Conservation (phyloP, 2,113 vertebrate genomes). For the Addax nasomaculatus region DNA sequence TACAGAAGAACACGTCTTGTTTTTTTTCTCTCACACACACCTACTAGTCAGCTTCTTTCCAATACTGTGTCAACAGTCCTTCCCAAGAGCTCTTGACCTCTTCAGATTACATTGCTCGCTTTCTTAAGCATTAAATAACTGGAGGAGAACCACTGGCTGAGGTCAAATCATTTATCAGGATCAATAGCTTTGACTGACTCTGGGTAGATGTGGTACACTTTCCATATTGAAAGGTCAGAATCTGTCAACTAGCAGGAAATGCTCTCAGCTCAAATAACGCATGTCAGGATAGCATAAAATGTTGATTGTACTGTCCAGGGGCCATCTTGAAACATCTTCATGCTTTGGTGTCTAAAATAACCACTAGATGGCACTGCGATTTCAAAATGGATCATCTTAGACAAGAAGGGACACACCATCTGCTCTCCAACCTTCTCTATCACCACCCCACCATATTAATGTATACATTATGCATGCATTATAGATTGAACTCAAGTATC, state of each 20-base stretch:
- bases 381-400: slow-evolving; percentile 55
- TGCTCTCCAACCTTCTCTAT: neutral
- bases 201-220: slow-evolving; percentile 28
- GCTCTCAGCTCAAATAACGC: slow-evolving; percentile 7
- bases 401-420: neutral
- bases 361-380: slow-evolving; percentile 72
- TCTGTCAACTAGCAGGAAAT: slow-evolving; percentile 58
- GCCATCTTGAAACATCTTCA: slow-evolving; percentile 58
- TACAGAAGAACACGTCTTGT: neutral
- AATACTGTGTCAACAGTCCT: neutral
- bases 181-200: slow-evolving; percentile 59
- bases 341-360: neutral
- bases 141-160: slow-evolving; percentile 13
- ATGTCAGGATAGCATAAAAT: neutral
- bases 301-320: neutral
- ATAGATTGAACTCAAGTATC: neutral
- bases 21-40: neutral
- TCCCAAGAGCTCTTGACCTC: slow-evolving; percentile 26
- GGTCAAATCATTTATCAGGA: slow-evolving; percentile 62
- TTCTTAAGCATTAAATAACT: slow-evolving; percentile 56
- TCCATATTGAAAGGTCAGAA: slow-evolving; percentile 56
- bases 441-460: neutral
- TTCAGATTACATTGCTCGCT: slow-evolving; percentile 8
- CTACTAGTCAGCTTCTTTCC: neutral
- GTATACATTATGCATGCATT: neutral